These are phyloP conservation scores for Papilio machaon DNA, from an alignment of 1,140 invertebrate genomes.

Conservation along the genomic window DNA sequence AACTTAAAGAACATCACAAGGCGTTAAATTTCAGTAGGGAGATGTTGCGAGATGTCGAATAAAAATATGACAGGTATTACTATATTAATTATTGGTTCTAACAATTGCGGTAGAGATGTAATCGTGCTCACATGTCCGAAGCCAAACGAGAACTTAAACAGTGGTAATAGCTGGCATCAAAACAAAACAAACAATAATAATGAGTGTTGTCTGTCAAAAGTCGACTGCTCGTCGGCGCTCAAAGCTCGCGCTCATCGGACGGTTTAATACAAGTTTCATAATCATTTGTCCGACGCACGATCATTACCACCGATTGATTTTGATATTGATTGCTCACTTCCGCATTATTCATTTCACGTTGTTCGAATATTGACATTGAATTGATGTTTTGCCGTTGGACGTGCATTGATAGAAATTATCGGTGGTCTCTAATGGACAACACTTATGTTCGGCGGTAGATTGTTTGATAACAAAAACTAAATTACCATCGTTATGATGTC, in stretches of 20 bases:
- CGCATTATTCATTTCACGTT: conserved; percentile 66
- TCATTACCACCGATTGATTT: conserved; percentile 73
- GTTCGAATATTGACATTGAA: conserved; percentile 50
- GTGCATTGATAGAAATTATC: conserved; percentile 47
- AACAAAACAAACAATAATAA: conserved; percentile 76
- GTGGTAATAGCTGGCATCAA: conserved; percentile 50
- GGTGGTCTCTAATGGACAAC: conserved; percentile 42
- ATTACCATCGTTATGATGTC: conserved; percentile 22
- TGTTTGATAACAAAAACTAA: conserved; percentile 22
- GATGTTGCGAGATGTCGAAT: not conserved
- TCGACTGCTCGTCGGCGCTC: conserved; percentile 57
- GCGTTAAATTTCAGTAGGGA: not conserved
- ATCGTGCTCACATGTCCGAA: not conserved
- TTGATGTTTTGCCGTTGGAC: conserved; percentile 48
- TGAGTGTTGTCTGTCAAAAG: conserved; percentile 75
- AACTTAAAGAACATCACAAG: no score
- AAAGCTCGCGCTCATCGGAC: conserved; percentile 40
- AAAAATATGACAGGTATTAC: not conserved
- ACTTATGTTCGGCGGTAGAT: conserved; percentile 20
- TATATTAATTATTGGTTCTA: not conserved
- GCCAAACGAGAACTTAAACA: conserved; percentile 11
- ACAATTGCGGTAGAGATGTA: conserved; percentile 11
- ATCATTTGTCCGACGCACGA: conserved; percentile 70
- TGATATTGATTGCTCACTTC: conserved; percentile 76
- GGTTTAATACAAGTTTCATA: conserved; percentile 68